Evolutionary conservation across 2,888 invertebrate genomes (phyloP).

Genomic region (Spilosoma lubricipeda): DNA sequence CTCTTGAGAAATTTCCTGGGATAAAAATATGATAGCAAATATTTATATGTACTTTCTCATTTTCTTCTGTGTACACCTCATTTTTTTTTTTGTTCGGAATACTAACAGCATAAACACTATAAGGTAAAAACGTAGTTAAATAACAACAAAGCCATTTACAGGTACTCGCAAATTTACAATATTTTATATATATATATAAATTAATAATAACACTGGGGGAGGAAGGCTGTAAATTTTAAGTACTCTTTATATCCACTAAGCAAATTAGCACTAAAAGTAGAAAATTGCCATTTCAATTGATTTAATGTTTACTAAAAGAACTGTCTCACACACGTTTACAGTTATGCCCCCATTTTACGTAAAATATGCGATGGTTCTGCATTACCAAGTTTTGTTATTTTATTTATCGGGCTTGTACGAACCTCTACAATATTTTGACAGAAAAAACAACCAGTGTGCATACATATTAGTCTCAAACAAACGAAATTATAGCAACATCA

Average conservation of each 20-base stretch:
- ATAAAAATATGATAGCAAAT: background rate
- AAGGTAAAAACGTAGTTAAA: too few relatives aligned
- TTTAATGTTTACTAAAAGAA: background rate
- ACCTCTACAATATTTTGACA: background rate
- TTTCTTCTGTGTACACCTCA: background rate
- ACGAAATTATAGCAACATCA: slow-evolving; percentile 64
- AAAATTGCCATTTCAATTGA: too few relatives aligned
- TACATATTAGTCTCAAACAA: slow-evolving; percentile 63
- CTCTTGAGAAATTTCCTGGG: background rate
- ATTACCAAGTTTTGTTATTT: background rate
- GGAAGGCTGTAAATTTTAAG: too few relatives aligned
- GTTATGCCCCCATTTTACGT: background rate
- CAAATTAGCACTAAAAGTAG: too few relatives aligned
- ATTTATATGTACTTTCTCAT: background rate
- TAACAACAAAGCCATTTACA: too few relatives aligned
- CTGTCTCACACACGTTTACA: background rate
- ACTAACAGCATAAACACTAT: too few relatives aligned
- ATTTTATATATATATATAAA: too few relatives aligned
- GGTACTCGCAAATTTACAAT: too few relatives aligned
- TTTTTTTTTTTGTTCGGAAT: too few relatives aligned
- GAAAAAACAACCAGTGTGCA: slow-evolving; percentile 19
- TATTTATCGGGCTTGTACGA: too few relatives aligned
- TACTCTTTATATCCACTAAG: background rate
- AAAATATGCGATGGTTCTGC: background rate
- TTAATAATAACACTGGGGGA: background rate